Conservation (phyloP, 2,797 vertebrate species). For the Peromyscus aztecus region DNA sequence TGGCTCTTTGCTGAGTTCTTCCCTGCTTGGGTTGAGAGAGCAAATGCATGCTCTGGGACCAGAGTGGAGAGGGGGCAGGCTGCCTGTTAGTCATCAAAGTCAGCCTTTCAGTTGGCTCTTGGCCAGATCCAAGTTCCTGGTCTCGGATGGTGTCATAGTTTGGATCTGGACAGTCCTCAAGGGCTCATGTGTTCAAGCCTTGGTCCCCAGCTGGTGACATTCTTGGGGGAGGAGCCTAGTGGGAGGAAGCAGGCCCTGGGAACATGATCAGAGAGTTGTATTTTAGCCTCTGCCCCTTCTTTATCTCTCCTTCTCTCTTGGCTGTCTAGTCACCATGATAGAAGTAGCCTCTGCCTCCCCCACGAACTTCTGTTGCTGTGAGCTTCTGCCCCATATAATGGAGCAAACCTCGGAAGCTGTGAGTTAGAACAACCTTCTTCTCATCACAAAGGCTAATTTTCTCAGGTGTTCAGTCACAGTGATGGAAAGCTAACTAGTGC, state of each 20-base stretch:
- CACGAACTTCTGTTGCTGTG: background rate
- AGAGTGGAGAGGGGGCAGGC: background rate
- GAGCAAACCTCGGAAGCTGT: background rate
- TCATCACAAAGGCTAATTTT: background rate
- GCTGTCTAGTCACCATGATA: background rate
- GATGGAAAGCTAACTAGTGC: background rate
- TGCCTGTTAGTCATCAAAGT: background rate
- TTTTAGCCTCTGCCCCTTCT: background rate
- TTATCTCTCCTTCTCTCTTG: background rate
- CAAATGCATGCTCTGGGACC: background rate
- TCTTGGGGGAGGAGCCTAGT: too few relatives aligned
- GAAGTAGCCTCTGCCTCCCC: background rate
- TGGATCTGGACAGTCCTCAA: background rate
- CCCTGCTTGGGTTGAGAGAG: background rate
- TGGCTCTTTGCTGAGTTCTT: background rate
- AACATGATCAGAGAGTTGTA: background rate
- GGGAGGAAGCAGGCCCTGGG: background rate
- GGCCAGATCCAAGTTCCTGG: background rate
- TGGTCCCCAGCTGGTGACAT: background rate
- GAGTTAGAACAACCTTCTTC: background rate
- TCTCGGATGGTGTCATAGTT: background rate
- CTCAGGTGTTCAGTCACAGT: background rate
- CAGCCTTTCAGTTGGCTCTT: background rate
- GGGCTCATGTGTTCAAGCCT: background rate
- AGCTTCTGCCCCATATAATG: background rate